These are phyloP conservation scores for Thecophora atra DNA, from an alignment of 2,888 invertebrate species.

Conservation along the genomic window DNA sequence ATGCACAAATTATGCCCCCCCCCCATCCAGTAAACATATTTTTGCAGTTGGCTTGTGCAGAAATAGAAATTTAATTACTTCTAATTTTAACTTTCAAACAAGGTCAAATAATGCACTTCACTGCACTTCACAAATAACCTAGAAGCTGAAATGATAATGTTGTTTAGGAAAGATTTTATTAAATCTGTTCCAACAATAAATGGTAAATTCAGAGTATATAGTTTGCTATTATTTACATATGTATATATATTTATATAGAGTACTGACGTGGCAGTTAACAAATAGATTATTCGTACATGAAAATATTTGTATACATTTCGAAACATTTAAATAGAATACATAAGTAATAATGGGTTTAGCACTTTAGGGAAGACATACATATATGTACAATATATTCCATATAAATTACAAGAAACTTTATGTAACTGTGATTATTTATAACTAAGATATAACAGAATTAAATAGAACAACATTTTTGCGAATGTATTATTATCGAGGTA, in stretches of 20 bases:
- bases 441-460: constrained; percentile 22
- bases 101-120: no score
- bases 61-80: no score
- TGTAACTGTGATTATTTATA: constrained; percentile 10
- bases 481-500: constrained; percentile 34
- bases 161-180: no score
- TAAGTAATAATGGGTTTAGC: neutral
- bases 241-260: neutral
- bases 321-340: neutral
- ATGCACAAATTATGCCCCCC: no score
- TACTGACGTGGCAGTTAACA: constrained; percentile 1
- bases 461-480: constrained; percentile 24
- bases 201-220: neutral
- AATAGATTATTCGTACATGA: neutral
- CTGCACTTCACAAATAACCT: no score
- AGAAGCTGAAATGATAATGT: no score
- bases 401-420: constrained; percentile 25
- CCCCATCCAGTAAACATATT: no score
- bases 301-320: neutral
- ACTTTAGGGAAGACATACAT: constrained; percentile 16
- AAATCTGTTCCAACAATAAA: neutral
- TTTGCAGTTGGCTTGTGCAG: no score
- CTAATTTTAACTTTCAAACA: no score
- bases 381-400: constrained; percentile 9
- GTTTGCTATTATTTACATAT: neutral